Conservation (phyloP, 1,140 invertebrate genomes). For the Lordiphosa mommai region DNA sequence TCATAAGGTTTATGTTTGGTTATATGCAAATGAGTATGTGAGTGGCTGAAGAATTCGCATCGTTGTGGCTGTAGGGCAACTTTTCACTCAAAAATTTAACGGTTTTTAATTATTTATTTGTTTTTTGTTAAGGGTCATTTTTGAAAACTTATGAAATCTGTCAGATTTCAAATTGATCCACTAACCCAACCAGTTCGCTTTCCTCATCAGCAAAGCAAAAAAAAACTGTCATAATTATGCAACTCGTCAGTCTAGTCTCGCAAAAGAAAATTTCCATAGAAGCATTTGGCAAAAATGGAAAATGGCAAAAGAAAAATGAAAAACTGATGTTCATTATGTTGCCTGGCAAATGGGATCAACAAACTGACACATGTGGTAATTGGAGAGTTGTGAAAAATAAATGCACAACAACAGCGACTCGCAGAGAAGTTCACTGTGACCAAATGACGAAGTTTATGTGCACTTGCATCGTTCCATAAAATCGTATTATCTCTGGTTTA, state of each 20-base stretch:
- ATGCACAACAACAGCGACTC: conserved; percentile 18
- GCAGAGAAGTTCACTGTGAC: conserved; percentile 27
- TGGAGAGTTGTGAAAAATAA: conserved; percentile 40
- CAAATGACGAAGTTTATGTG: no score
- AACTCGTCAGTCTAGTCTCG: conserved; percentile 48
- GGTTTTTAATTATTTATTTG: neutral
- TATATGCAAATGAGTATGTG: conserved; percentile 45
- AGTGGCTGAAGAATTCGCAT: conserved; percentile 30
- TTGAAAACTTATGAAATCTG: neutral
- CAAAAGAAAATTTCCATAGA: conserved; percentile 42
- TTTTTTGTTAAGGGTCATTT: neutral
- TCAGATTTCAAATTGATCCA: conserved; percentile 2
- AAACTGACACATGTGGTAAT: conserved; percentile 60
- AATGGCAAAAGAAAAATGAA: conserved; percentile 37
- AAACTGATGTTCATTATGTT: conserved; percentile 14
- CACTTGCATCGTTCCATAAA: no score
- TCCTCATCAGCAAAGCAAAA: conserved; percentile 9
- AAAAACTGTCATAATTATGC: conserved; percentile 64
- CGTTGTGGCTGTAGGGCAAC: conserved; percentile 20
- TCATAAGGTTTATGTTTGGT: conserved; percentile 28
- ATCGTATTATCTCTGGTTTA: no score
- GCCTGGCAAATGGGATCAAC: conserved; percentile 55
- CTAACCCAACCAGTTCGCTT: neutral
- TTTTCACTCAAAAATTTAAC: conserved; percentile 27
- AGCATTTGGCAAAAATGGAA: conserved; percentile 9